Conservation (phyloP, 2,888 invertebrate species). For the Drosophila phalerata region DNA sequence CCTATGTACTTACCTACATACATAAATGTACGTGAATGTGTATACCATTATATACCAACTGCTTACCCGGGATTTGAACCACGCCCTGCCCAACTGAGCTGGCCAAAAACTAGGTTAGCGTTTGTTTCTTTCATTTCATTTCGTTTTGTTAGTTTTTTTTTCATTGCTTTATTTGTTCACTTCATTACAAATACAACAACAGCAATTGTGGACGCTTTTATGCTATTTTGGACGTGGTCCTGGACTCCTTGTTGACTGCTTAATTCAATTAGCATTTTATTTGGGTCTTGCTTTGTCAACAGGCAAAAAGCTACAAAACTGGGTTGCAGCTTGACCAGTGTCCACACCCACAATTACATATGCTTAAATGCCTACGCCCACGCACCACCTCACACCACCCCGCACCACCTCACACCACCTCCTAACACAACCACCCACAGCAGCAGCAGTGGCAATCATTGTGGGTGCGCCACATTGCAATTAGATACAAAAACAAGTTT, state of each 20-base stretch:
- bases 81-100: slow-evolving; percentile 75
- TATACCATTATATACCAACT: slow-evolving; percentile 35
- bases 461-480: slow-evolving; percentile 71
- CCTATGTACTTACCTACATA: slow-evolving; percentile 28
- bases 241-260: slow-evolving; percentile 11
- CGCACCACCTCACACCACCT: not conserved
- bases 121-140: slow-evolving; percentile 6
- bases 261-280: slow-evolving; percentile 63
- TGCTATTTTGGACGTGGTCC: not conserved
- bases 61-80: slow-evolving; percentile 80
- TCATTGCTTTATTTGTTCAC: slow-evolving; percentile 21
- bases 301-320: not conserved
- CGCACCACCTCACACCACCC: not conserved
- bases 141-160: not conserved
- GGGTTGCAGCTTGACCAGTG: slow-evolving; percentile 26
- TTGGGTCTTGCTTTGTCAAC: slow-evolving; percentile 26
- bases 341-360: not conserved
- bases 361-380: not conserved
- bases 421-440: not conserved
- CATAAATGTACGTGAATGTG: slow-evolving; percentile 5
- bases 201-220: not conserved
- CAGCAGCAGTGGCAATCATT: slow-evolving; percentile 14
- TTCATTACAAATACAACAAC: slow-evolving; percentile 21
- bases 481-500: slow-evolving; percentile 66
- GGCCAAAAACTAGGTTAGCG: slow-evolving; percentile 74